These are phyloP conservation scores for Incurvaria masculella DNA, from an alignment of 2,888 invertebrate genomes.

Conservation along the genomic window DNA sequence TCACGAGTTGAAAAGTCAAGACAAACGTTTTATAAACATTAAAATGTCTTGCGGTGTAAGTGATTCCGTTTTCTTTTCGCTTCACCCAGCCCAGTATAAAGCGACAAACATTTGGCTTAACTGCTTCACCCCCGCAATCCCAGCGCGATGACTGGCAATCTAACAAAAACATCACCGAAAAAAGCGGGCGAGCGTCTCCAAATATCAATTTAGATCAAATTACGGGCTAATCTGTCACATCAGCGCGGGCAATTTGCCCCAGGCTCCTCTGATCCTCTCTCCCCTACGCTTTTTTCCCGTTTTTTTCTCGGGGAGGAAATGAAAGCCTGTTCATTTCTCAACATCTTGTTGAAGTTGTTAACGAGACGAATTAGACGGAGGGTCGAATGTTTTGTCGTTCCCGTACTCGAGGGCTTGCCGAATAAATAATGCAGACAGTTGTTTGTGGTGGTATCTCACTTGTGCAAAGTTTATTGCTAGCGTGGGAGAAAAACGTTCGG, in stretches of 20 bases:
- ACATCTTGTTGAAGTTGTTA: neutral
- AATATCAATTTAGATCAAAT: conserved; percentile 54
- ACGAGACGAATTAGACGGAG: neutral
- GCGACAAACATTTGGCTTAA: conserved; percentile 30
- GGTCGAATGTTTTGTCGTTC: neutral
- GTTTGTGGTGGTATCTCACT: too few species aligned
- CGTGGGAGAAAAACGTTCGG: too few species aligned
- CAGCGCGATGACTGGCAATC: conserved; percentile 35
- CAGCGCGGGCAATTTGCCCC: conserved; percentile 29
- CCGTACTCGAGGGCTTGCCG: neutral
- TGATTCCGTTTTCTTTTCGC: too few species aligned
- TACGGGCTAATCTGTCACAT: conserved; percentile 55
- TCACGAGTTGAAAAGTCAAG: too few species aligned
- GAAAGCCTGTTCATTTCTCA: neutral
- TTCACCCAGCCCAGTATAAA: too few species aligned
- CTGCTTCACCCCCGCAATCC: conserved; percentile 23
- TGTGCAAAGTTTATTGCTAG: too few species aligned
- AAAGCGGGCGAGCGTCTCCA: conserved; percentile 33
- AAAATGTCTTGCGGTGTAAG: too few species aligned
- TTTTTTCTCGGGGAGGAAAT: conserved; percentile 25
- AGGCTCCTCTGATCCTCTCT: conserved; percentile 35
- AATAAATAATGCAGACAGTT: too few species aligned
- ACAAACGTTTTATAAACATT: too few species aligned
- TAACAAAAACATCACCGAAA: conserved; percentile 23
- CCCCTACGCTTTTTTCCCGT: conserved; percentile 34